Conservation (phyloP, 2,797 vertebrate genomes). For the Pseudotriccus pelzelni region DNA sequence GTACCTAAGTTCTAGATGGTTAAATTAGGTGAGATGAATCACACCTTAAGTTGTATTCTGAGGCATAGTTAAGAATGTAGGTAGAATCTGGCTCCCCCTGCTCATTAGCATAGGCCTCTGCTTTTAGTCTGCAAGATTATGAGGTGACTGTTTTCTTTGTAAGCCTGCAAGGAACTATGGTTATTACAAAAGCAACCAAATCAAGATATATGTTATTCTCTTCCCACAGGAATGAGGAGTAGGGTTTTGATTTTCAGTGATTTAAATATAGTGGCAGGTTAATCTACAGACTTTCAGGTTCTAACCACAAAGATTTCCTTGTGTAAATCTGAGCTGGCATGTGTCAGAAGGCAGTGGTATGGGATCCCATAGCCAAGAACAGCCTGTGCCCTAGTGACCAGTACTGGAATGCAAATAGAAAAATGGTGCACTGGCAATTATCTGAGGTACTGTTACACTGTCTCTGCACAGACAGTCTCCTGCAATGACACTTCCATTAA, state of each 20-base stretch:
- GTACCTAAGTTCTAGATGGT: background rate
- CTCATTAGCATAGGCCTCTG: background rate
- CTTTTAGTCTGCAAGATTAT: background rate
- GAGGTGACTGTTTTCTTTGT: background rate
- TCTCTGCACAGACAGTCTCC: background rate
- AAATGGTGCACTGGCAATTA: slow-evolving; percentile 4
- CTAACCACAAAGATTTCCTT: slow-evolving; percentile 47
- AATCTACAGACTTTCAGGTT: slow-evolving; percentile 37
- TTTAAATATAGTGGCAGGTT: slow-evolving; percentile 53
- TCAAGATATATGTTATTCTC: slow-evolving; percentile 4
- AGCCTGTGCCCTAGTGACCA: background rate
- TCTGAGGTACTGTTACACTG: background rate
- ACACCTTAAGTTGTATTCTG: background rate
- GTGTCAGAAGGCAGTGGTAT: background rate
- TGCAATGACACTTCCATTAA: background rate
- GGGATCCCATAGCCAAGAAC: slow-evolving; percentile 14
- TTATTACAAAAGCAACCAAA: slow-evolving; percentile 32
- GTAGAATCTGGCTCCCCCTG: background rate
- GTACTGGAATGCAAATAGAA: background rate
- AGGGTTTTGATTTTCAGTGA: slow-evolving; percentile 21
- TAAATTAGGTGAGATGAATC: background rate
- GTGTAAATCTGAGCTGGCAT: slow-evolving; percentile 22
- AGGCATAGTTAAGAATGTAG: background rate
- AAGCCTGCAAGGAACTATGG: background rate
- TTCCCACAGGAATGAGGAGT: slow-evolving; percentile 34